phyloP scores from a whole-genome alignment of 2,888 invertebrate species.

The Scaptomyza reducta region DNA sequence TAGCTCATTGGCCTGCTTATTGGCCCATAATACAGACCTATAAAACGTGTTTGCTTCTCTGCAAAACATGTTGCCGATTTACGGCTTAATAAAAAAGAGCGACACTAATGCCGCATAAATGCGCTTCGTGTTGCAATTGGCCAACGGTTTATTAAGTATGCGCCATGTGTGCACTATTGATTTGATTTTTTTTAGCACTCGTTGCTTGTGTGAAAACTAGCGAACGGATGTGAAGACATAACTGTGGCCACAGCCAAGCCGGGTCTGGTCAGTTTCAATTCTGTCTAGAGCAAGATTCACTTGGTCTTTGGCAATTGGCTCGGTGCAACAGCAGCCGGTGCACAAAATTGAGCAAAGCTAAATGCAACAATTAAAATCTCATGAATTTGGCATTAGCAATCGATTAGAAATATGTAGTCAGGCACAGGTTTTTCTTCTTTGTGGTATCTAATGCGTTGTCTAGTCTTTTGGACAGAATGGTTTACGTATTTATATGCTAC shows the following conservation, averaged over 20 bases:
- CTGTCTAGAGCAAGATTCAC: conserved; percentile 52
- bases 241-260: conserved; percentile 26
- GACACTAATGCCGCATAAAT: conserved; percentile 66
- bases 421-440: conserved; percentile 37
- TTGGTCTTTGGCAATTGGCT: conserved; percentile 41
- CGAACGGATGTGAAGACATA: conserved; percentile 66
- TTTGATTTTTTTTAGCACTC: conserved; percentile 28
- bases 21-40: conserved; percentile 18
- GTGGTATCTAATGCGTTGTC: background rate
- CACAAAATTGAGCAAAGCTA: conserved; percentile 38
- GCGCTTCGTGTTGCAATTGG: conserved; percentile 66
- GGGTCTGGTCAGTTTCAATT: conserved; percentile 19
- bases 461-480: background rate
- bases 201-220: conserved; percentile 35
- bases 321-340: conserved; percentile 29
- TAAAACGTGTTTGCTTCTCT: conserved; percentile 38
- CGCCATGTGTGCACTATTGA: conserved; percentile 60
- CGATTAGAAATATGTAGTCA: conserved; percentile 19
- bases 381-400: conserved; percentile 37
- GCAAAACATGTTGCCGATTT: conserved; percentile 51
- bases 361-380: conserved; percentile 57
- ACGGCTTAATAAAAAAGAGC: conserved; percentile 58
- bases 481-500: background rate
- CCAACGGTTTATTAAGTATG: conserved; percentile 59
- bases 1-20: conserved; percentile 36